A percentile compares a stretch with the other conserved stretches of the same genome.
Conservation (phyloP, 2,797 vertebrate genomes). For the Adelosebastes latens region DNA sequence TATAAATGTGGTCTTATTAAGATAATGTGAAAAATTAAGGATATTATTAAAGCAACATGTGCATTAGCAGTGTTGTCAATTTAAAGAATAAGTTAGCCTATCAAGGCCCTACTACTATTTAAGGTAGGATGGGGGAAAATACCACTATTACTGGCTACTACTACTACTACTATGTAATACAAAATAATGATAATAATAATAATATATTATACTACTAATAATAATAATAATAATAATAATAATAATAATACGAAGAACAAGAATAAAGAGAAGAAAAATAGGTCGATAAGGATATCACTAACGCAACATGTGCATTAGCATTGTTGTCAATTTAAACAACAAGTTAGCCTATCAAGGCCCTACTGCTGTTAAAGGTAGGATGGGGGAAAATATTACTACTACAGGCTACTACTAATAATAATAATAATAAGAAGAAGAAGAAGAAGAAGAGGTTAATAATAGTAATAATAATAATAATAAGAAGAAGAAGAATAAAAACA, state of each 20-base stretch:
- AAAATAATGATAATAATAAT: background rate
- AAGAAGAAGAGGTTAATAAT: background rate
- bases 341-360: background rate
- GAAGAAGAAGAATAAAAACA: background rate
- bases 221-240: background rate
- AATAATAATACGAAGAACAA: too few relatives aligned
- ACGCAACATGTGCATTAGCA: background rate
- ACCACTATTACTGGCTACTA: background rate
- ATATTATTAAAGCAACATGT: background rate
- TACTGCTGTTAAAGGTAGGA: background rate
- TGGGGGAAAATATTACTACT: background rate
- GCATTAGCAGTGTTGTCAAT: background rate
- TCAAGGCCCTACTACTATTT: background rate
- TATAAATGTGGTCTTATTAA: background rate
- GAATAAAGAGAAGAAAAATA: too few relatives aligned
- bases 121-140: background rate
- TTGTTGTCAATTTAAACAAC: background rate
- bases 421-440: background rate
- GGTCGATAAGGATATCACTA: background rate
- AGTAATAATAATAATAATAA: too few relatives aligned
- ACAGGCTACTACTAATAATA: background rate
- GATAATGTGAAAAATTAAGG: background rate
- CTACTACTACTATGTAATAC: background rate
- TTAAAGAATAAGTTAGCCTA: background rate
- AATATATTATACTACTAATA: background rate